Conservation (phyloP, 2,888 invertebrate genomes). For the Drosophila melanosoma region DNA sequence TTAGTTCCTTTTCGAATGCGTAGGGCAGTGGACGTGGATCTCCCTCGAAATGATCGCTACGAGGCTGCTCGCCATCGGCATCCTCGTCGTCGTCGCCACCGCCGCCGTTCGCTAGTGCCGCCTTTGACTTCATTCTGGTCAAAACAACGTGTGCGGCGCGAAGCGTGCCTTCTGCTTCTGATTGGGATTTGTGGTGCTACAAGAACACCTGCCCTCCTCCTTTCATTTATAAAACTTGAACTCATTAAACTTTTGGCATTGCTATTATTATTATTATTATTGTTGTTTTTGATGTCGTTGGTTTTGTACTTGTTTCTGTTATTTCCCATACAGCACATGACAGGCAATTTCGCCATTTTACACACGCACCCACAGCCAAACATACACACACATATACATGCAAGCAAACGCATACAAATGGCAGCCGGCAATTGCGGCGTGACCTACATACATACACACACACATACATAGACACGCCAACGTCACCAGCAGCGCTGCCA, state of each 20-base stretch:
- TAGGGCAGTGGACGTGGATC: slow-evolving; percentile 77
- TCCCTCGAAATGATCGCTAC: slow-evolving; percentile 63
- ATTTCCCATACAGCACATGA: slow-evolving; percentile 58
- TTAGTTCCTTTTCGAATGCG: slow-evolving; percentile 83
- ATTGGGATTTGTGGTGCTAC: slow-evolving; percentile 55
- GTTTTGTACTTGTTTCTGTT: slow-evolving; percentile 52
- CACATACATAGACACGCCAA: slow-evolving; percentile 19
- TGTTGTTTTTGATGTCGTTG: slow-evolving; percentile 16
- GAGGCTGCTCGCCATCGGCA: slow-evolving; percentile 40
- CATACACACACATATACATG: slow-evolving; percentile 2
- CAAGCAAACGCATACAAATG: slow-evolving; percentile 53
- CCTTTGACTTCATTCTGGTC: slow-evolving; percentile 35
- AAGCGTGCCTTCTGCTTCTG: slow-evolving; percentile 63
- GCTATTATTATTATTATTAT: slow-evolving; percentile 49
- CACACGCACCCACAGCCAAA: slow-evolving; percentile 42
- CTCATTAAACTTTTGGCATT: slow-evolving; percentile 79
- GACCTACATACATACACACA: slow-evolving; percentile 49
- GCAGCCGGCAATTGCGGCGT: slow-evolving; percentile 43
- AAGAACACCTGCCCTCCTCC: slow-evolving; percentile 71
- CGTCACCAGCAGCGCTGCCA: slow-evolving; percentile 48
- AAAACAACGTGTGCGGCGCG: slow-evolving; percentile 53
- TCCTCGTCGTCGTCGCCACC: slow-evolving; percentile 23
- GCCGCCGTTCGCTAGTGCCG: slow-evolving; percentile 20
- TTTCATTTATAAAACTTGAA: slow-evolving; percentile 79
- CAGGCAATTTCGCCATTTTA: slow-evolving; percentile 59